Percentiles rank a stretch among this genome's conserved stretches.
Evolutionary conservation across 2,888 invertebrate species (phyloP).

Genomic region (Sarcophaga carnaria): DNA sequence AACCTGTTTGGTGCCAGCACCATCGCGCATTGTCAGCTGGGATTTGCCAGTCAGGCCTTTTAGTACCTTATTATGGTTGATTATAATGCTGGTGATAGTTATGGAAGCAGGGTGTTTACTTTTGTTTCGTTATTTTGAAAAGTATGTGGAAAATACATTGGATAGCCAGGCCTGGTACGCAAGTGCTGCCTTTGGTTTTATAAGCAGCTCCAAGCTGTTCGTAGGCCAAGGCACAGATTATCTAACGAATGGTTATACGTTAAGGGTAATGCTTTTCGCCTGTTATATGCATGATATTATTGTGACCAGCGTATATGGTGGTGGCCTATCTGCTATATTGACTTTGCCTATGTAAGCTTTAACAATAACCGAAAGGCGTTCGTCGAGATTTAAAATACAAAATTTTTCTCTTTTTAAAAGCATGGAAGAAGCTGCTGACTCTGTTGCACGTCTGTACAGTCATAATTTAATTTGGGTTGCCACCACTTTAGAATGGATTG

Average conservation of each 20-base stretch:
- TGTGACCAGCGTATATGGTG: conserved; percentile 85
- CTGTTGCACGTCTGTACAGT: conserved; percentile 84
- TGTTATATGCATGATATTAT: conserved; percentile 83
- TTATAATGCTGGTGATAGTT: conserved; percentile 64
- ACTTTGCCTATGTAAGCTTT: conserved; percentile 84
- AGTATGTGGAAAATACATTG: conserved; percentile 2
- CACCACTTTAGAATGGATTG: conserved; percentile 86
- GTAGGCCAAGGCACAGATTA: conserved; percentile 76
- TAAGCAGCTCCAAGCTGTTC: conserved; percentile 75
- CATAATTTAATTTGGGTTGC: conserved; percentile 85
- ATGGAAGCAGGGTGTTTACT: conserved; percentile 80
- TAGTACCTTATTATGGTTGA: conserved; percentile 63
- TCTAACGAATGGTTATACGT: conserved; percentile 72
- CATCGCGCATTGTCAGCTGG: conserved; percentile 85
- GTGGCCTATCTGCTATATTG: conserved; percentile 86
- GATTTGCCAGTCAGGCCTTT: conserved; percentile 85
- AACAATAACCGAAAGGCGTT: background rate
- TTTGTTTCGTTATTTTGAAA: conserved; percentile 74
- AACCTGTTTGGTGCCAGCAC: conserved; percentile 86
- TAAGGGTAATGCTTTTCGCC: conserved; percentile 75
- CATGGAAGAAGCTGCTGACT: conserved; percentile 85
- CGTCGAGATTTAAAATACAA: conserved; percentile 3
- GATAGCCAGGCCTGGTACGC: conserved; percentile 66
- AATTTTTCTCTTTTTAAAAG: conserved; percentile 70
- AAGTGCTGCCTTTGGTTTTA: conserved; percentile 74